Conservation (phyloP, 2,888 invertebrate species). For the Gerris lacustris region DNA sequence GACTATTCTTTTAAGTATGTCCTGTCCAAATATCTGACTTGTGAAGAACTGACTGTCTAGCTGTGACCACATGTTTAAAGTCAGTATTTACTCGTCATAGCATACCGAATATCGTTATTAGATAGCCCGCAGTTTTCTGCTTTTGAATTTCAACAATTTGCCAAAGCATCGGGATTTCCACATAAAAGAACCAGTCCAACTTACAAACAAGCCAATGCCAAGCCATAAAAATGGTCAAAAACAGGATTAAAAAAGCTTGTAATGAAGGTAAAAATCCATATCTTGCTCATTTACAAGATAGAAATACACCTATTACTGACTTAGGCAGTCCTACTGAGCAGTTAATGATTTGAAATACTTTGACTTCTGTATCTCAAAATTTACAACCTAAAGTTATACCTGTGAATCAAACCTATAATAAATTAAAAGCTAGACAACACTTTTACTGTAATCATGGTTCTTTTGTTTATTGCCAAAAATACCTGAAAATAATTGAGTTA, state of each 20-base stretch:
- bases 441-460: neutral
- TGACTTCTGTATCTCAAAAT: neutral
- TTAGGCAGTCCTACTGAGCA: neutral
- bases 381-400: neutral
- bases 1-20: slow-evolving; percentile 30
- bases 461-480: neutral
- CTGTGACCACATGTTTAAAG: slow-evolving; percentile 22
- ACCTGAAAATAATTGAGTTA: neutral
- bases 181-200: slow-evolving; percentile 19
- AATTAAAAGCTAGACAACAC: neutral
- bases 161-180: slow-evolving; percentile 16
- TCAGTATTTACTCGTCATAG: slow-evolving; percentile 18
- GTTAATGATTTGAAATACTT: neutral
- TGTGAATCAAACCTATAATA: neutral
- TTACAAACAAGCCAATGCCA: slow-evolving; percentile 21
- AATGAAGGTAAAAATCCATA: neutral
- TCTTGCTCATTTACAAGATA: neutral
- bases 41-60: slow-evolving; percentile 19
- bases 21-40: slow-evolving; percentile 25
- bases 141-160: slow-evolving; percentile 15
- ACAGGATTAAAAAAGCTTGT: neutral
- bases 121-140: slow-evolving; percentile 17
- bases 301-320: neutral
- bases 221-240: neutral
- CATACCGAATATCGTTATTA: slow-evolving; percentile 10